Base-by-base conservation (phyloP, 2,113 vertebrate species). In the Osmerus eperlanus region DNA sequence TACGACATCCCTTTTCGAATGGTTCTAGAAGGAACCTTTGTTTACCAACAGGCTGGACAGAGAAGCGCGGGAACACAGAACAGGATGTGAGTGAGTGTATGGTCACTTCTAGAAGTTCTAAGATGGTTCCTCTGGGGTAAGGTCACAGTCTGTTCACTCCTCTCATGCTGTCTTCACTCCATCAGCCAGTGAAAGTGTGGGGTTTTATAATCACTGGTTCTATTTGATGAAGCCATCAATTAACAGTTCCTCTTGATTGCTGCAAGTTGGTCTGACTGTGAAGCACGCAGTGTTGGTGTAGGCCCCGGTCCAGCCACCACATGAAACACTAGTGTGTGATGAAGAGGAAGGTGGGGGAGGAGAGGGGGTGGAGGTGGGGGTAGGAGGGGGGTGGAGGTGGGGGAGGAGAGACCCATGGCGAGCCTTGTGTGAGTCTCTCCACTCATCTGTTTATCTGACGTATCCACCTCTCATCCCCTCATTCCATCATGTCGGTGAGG, bases 141-240 rank as follows among this genome's bases (percentile, higher is more conserved):
- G 36, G 36, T 41, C 36, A 23, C 23, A 23, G 1, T 1, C 23
- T 41, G 6, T 41, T 9, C 36, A 7, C 36, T 9, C 36, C 36
- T 41, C 15, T 6, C 60, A 62, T 23, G 13, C 60, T 16, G 36
- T 41, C 36, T 41, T 1, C 36, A 4, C 36, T 62, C 21, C 1
- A 15, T 2, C 0, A 16, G 21, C 23, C 13, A 28, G 3, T 18
- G n/a, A 29, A 28, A 7, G 23, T 15, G 28, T 25, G 28, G 23
- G 4, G 28, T 61, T 61, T 3, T 61, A 25, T 62, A 62, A 62
- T 62, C 28, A 62, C 23, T 15, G 14, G 18, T 29, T 62, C 28
- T 6, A 59, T 21, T 59, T 59, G 60, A 62, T 62, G 60, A 62
- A 62, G 60, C 60, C 60, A 62, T 62, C 60, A 62, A 62, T 62